phyloP scores from a whole-genome alignment of 1,140 invertebrate genomes.

The Oncopodura yosiiana region DNA sequence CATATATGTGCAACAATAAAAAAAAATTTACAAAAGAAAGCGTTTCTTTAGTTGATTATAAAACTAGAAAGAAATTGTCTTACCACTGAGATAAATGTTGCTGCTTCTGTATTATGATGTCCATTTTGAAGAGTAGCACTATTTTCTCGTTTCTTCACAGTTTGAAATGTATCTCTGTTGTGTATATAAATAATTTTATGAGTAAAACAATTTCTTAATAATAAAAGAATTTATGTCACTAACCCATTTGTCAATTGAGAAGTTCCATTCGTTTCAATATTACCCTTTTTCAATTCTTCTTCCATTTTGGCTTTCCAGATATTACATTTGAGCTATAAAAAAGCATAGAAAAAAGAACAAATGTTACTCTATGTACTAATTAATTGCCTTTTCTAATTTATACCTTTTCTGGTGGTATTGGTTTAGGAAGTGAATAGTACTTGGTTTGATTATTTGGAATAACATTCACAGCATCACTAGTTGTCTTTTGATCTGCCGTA shows the following conservation, averaged over 20 bases:
- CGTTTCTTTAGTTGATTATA: not conserved
- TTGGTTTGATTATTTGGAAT: constrained; percentile 47
- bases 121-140: constrained; percentile 25
- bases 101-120: constrained; percentile 36
- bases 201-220: constrained; percentile 39
- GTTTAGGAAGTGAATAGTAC: constrained; percentile 45
- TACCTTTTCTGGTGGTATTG: constrained; percentile 71
- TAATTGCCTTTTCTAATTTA: too few relatives aligned
- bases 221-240: constrained; percentile 32
- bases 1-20: constrained; percentile 17
- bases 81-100: constrained; percentile 64
- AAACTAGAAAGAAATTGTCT: constrained; percentile 40
- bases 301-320: constrained; percentile 63
- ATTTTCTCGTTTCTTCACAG: constrained; percentile 34
- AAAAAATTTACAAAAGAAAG: not conserved
- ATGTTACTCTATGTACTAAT: too few relatives aligned
- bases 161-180: constrained; percentile 30
- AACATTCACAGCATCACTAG: constrained; percentile 30
- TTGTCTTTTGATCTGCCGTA: constrained; percentile 5
- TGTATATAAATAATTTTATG: constrained; percentile 40
- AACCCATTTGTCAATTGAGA: constrained; percentile 31
- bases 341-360: too few relatives aligned
- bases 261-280: constrained; percentile 24
- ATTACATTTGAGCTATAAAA: constrained; percentile 90
- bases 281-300: constrained; percentile 47